Base-by-base conservation (phyloP, 2,888 invertebrate genomes). In the Andrena dorsata region DNA sequence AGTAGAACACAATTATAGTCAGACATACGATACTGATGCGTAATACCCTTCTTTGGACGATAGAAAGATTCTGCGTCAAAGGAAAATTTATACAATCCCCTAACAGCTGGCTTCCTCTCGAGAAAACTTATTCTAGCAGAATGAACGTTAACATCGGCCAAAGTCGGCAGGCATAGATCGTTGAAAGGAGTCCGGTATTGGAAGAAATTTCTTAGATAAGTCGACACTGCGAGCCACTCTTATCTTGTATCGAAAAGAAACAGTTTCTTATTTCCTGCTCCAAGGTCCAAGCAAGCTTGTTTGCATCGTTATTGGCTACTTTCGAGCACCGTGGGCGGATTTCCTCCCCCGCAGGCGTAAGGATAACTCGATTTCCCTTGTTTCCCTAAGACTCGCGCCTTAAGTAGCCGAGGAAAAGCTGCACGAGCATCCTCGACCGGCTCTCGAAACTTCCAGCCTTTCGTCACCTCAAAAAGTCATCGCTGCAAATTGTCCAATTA, bases 241-340 rank as follows among this genome's bases (percentile, higher is more conserved):
- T 77, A 64, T 58, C 61, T 28, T 16, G 53, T 78, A 65, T 58
- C 63, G 73, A 41, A 69, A 79, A 35, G 66, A 30, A 73, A 41
- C 68, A 72, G 47, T 70, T 78, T 69, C 65, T 66, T 71, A 60
- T 72, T 77, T 64, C 26, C 49, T 32, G n/a, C 35, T 26, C 47
- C 49, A 63, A 56, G 32, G 72, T 69, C 49, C 80, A 32, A 23
- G 56, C 41, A 51, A 80, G 71, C 76, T 84, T 82, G 81, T 83
- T 86, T 84, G 86, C 83, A 86, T 87, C 84, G 80, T 86, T 86
- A 84, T 87, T 84, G 81, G 80, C 79, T 82, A 77, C 77, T 86
- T 86, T 69, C 81, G 70, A 80, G 72, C 64, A 26, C 32, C 56
- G 51, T 13, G 20, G 20, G 51, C 32, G 16, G 60, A 30, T 47